Evolutionary conservation across 2,888 invertebrate genomes (phyloP).

Genomic region (Agrotis clavis): DNA sequence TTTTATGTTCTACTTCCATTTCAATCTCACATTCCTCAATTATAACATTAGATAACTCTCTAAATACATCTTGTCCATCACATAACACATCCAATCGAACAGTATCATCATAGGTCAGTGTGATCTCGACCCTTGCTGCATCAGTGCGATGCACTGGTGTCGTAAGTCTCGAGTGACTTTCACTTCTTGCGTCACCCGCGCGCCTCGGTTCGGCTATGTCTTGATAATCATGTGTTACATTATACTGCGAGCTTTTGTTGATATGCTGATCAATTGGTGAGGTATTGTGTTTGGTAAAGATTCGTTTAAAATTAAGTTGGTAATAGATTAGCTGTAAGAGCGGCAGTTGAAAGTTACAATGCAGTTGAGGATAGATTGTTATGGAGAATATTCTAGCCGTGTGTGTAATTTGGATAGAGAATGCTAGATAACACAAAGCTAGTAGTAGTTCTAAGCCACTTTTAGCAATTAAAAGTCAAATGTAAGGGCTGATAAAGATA

Average conservation of each 20-base stretch:
- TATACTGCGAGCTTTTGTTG: slow-evolving; percentile 62
- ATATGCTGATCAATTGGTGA: slow-evolving; percentile 21
- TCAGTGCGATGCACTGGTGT: slow-evolving; percentile 85
- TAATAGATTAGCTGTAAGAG: neutral
- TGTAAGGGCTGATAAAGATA: no score
- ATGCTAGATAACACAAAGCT: no score
- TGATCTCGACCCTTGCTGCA: slow-evolving; percentile 81
- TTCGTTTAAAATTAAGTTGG: neutral
- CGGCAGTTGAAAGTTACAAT: no score
- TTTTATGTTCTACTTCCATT: neutral
- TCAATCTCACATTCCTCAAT: neutral
- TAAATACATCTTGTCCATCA: neutral
- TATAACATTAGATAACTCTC: neutral
- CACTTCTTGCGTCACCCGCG: slow-evolving; percentile 82
- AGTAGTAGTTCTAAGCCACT: no score
- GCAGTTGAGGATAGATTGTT: no score
- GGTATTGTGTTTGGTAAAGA: slow-evolving; percentile 6
- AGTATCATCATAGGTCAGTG: slow-evolving; percentile 64
- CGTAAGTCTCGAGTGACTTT: slow-evolving; percentile 85
- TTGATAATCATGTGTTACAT: slow-evolving; percentile 73
- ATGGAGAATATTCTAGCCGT: no score
- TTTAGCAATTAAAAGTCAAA: no score
- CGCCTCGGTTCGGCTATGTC: slow-evolving; percentile 58
- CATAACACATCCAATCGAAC: slow-evolving; percentile 22
- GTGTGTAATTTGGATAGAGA: no score